phyloP scores from a whole-genome alignment of 2,113 vertebrate genomes.

The Pterocles gutturalis region DNA sequence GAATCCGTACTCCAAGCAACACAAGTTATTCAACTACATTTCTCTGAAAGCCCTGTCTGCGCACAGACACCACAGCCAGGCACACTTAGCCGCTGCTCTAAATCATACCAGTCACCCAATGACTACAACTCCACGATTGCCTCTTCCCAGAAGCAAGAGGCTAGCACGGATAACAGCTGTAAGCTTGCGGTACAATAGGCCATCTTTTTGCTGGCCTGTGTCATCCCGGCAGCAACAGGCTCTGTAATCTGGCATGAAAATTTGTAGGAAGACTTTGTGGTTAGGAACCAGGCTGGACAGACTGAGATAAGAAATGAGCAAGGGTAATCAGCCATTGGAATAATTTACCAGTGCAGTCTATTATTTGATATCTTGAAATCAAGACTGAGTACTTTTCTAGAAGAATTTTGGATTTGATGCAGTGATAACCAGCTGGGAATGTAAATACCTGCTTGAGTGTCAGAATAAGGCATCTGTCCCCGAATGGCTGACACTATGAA shows the following conservation, averaged over 20 bases:
- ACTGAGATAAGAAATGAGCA: background rate
- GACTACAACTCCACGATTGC: background rate
- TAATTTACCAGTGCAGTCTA: conserved; percentile 39
- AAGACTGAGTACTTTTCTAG: background rate
- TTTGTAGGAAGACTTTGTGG: background rate
- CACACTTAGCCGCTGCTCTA: background rate
- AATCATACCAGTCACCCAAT: background rate
- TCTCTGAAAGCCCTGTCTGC: background rate
- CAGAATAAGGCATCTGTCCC: background rate
- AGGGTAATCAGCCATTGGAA: conserved; percentile 15
- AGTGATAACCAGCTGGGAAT: background rate
- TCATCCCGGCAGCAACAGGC: background rate
- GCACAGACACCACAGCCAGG: background rate
- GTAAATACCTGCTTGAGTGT: conserved; percentile 9
- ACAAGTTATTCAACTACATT: background rate
- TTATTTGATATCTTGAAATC: conserved; percentile 7
- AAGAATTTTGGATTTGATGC: background rate
- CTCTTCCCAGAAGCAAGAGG: background rate
- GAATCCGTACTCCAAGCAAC: background rate
- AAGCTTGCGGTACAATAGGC: background rate
- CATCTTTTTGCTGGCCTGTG: background rate
- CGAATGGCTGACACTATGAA: background rate
- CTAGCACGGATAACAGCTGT: background rate
- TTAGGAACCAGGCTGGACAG: conserved; percentile 21
- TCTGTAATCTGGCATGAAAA: background rate